These are phyloP conservation scores for Micropoecilia bifurca DNA, from an alignment of 2,797 vertebrate genomes.

Conservation along the genomic window DNA sequence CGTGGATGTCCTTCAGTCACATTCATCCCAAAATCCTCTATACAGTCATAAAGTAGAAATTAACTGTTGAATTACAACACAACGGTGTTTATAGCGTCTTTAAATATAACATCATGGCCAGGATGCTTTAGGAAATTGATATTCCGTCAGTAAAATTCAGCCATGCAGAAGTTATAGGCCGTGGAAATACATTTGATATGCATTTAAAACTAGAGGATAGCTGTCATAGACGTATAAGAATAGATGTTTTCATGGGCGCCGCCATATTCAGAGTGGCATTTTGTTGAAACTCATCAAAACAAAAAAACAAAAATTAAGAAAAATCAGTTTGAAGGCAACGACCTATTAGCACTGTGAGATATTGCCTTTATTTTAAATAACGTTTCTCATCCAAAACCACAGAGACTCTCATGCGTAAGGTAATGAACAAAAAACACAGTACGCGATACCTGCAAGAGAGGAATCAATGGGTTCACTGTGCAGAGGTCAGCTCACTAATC, in stretches of 20 bases:
- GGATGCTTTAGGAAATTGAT: fast-evolving
- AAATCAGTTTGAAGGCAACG: not conserved
- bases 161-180: no score
- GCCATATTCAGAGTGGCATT: not conserved
- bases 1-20: constrained; percentile 62
- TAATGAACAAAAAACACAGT: no score
- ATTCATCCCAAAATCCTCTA: constrained; percentile 35
- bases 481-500: no score
- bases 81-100: not conserved
- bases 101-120: fast-evolving
- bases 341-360: not conserved
- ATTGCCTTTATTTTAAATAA: not conserved
- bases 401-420: not conserved
- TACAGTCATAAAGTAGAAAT: not conserved
- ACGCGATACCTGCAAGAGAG: no score
- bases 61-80: not conserved
- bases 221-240: not conserved
- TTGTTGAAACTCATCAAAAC: not conserved
- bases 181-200: not conserved
- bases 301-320: not conserved
- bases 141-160: not conserved
- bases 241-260: not conserved
- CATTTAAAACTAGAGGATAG: not conserved
- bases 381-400: not conserved
- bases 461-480: no score